A percentile compares a stretch with the other conserved stretches of the same genome.
Conservation (phyloP, 2,888 invertebrate genomes). For the Cordylochernes scorpioides region DNA sequence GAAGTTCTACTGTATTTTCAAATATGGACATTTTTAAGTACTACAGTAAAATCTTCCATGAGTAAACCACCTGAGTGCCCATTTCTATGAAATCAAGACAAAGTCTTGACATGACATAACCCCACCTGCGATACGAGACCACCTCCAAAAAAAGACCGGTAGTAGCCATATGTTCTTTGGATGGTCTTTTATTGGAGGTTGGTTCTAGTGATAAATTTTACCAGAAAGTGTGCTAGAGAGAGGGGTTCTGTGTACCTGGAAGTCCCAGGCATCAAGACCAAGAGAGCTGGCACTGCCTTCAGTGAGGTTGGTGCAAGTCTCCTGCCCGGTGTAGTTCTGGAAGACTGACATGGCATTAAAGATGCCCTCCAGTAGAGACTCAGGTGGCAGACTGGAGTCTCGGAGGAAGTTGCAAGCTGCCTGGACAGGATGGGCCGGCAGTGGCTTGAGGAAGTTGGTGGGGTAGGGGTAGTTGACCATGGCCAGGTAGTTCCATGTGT, state of each 20-base stretch:
- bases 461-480: conserved; percentile 90
- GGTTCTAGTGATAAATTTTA: too few relatives aligned
- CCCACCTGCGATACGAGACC: too few relatives aligned
- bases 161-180: too few relatives aligned
- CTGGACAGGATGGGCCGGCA: conserved; percentile 18
- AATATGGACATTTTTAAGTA: too few relatives aligned
- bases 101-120: too few relatives aligned
- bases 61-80: too few relatives aligned
- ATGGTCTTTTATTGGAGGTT: too few relatives aligned
- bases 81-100: too few relatives aligned
- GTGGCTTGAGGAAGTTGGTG: conserved; percentile 45
- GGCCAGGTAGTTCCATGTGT: conserved; percentile 49
- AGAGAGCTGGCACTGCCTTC: conserved; percentile 19
- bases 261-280: conserved; percentile 47
- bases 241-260: conserved; percentile 32
- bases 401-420: conserved; percentile 28
- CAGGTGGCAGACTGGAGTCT: conserved; percentile 24
- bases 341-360: conserved; percentile 42
- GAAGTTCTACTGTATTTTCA: too few relatives aligned
- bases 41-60: too few relatives aligned
- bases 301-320: conserved; percentile 6
- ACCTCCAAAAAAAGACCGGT: too few relatives aligned
- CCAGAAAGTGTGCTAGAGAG: too few relatives aligned
- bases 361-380: conserved; percentile 32
- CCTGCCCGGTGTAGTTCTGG: conserved; percentile 45